Evolutionary conservation across 2,113 vertebrate species (phyloP), one percentile per base, ranked within the genome.

Genomic region (Lepisosteus oculatus): DNA sequence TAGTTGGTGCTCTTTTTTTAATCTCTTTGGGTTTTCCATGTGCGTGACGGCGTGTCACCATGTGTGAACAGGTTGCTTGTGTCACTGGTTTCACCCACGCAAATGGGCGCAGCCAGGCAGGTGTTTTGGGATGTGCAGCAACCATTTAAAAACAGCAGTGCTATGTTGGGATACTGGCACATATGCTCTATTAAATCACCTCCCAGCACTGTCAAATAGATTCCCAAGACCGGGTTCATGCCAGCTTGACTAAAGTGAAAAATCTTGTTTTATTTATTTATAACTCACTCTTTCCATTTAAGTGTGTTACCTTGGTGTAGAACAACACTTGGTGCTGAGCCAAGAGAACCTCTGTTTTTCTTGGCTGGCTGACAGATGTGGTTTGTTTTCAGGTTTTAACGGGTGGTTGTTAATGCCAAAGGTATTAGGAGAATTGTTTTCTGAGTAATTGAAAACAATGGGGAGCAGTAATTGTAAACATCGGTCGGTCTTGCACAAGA

Each of bases 391-490:
- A 55, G 79, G 76, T 78, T 77, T 74, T 65, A 77, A 72, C 79
- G 76, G 83, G 79, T 84, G 81, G 76, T 69, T 72, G 65, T 51
- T 72, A 74, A 76, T 87, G 77, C 79, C 63, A 44, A 79, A 74
- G 74, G 71, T 66, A 81, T 83, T 79, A 74, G 63, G 47, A 56
- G 72, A 71, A 78, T 80, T 81, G 76, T 81, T 78, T 71, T 76
- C 70, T 3, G 56, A 73, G 65, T 75, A 72, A 73, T 68, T 63
- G 29, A 70, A 68, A 73, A 59, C 76, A 74, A 67, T 73, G 69
- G 61, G 54, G 76, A 47, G 68, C 44, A 62, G 68, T 74, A 67
- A 57, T 76, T 73, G 55, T 51, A 67, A 65, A 61, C 42, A 41
- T 13, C 45, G 43, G 67, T 63, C 76, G 66, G 76, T 72, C 65